Conservation (phyloP, 2,797 vertebrate species). For the Oreochromis grahami region DNA sequence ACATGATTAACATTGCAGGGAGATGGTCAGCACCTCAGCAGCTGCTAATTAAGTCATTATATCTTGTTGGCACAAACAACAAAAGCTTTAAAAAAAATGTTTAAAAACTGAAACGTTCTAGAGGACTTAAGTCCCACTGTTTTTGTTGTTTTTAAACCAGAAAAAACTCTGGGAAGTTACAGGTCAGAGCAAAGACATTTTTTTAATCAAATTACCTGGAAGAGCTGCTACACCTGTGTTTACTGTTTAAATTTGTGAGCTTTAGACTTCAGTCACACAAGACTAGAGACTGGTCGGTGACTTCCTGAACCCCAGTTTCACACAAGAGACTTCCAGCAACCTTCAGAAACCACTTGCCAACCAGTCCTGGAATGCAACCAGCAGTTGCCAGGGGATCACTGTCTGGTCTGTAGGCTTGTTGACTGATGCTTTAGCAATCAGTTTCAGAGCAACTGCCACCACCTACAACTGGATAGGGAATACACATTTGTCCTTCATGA, state of each 20-base stretch:
- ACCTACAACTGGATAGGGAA: neutral
- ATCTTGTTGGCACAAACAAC: neutral
- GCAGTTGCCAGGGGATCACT: neutral
- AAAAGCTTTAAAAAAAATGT: neutral
- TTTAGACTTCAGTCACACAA: fast-evolving
- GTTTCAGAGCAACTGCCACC: neutral
- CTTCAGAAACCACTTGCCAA: neutral
- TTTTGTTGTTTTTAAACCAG: neutral
- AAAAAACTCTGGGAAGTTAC: neutral
- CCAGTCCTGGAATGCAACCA: neutral
- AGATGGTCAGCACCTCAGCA: neutral
- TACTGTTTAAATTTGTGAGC: neutral
- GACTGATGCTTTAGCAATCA: neutral
- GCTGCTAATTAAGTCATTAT: neutral
- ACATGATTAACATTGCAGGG: neutral
- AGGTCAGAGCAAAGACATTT: neutral
- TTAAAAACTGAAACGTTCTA: neutral
- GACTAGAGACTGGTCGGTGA: neutral
- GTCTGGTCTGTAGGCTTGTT: neutral
- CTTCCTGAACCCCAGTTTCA: neutral
- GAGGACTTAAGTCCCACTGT: neutral
- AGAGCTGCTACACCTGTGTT: neutral
- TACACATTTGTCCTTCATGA: neutral
- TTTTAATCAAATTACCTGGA: neutral
- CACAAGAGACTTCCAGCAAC: neutral